Base-by-base conservation (phyloP, 2,113 vertebrate genomes). In the Brienomyrus brachyistius region DNA sequence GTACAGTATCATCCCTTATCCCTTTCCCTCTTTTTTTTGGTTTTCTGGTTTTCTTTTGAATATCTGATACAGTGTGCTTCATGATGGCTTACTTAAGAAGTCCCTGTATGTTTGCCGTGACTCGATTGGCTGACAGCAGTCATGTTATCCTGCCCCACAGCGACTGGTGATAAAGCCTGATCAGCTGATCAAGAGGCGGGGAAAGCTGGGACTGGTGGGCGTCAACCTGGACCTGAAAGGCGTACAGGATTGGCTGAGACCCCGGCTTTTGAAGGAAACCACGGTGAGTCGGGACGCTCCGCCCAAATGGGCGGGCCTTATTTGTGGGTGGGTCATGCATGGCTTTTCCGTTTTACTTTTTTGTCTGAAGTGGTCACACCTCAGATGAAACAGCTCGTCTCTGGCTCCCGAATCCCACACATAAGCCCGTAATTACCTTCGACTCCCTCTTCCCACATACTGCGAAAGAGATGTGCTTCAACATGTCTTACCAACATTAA, bases 101-200 rank as follows among this genome's bases (percentile, higher is more conserved):
- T 83, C 19, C 35, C 43, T 4, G 35, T 5, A n/a, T 43, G 80
- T 45, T 45, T 3, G 43, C 80, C 23, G 11, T 48, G 80, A 47
- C 45, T 48, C 40, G 10, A 77, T 40, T 17, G 70, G 31, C 70
- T 40, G 35, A 77, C 15, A 17, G 10, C 77, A 47, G 82, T 48
- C 82, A 48, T 47, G 19, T 66, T 59, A 35, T 62, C 17, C 17
- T n/a, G 52, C n/a, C 23, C 74, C 17, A 51, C 89, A 99, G 98
- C 95, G 94, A 56, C 93, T 99, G 54, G 98, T 99, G 89, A 97
- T 99, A 92, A 99, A 99, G 92, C 98, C 98, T 40, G 98, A 99
- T 93, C 98, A 99, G 93, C 95, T 99, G 45, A 98, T 99, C 91
- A 99, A 99, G 94, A 96, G 98, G 1, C 96, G 98, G 4, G 98